A percentile compares a stretch with the other conserved stretches of the same genome.
These are phyloP conservation scores for Trissonchulus latispiculum DNA, from an alignment of 2,888 invertebrate species.

Conservation along the genomic window DNA sequence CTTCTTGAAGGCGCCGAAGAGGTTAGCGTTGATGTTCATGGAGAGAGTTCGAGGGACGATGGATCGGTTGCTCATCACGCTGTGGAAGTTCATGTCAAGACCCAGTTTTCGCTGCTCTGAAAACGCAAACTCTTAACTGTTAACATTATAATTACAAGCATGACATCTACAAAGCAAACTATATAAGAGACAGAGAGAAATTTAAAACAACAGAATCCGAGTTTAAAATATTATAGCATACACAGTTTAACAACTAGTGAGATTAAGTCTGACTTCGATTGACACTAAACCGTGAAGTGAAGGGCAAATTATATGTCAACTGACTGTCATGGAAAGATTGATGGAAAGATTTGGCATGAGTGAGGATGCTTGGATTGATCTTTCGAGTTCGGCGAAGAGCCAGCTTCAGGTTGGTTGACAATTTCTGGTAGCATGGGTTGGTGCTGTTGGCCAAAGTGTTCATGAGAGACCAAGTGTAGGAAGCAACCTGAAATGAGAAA, in stretches of 20 bases:
- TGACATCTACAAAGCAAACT: no score
- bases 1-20: conserved; percentile 34
- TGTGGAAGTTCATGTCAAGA: conserved; percentile 32
- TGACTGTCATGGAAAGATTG: conserved; percentile 26
- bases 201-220: no score
- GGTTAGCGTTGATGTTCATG: conserved; percentile 30
- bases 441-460: conserved; percentile 30
- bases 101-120: conserved; percentile 21
- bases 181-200: no score
- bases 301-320: not conserved
- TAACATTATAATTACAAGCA: no score
- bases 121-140: no score
- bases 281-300: no score
- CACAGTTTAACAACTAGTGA: no score
- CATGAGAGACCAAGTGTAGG: conserved; percentile 33
- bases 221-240: no score
- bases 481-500: no score
- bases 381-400: conserved; percentile 26
- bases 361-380: conserved; percentile 24
- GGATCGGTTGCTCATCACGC: conserved; percentile 27
- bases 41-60: conserved; percentile 24
- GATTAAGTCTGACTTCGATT: no score
- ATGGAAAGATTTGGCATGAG: conserved; percentile 28
- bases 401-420: conserved; percentile 26
- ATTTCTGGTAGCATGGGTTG: conserved; percentile 31